These are phyloP conservation scores for Heliconius aoede DNA, from an alignment of 2,888 invertebrate species.

Conservation along the genomic window DNA sequence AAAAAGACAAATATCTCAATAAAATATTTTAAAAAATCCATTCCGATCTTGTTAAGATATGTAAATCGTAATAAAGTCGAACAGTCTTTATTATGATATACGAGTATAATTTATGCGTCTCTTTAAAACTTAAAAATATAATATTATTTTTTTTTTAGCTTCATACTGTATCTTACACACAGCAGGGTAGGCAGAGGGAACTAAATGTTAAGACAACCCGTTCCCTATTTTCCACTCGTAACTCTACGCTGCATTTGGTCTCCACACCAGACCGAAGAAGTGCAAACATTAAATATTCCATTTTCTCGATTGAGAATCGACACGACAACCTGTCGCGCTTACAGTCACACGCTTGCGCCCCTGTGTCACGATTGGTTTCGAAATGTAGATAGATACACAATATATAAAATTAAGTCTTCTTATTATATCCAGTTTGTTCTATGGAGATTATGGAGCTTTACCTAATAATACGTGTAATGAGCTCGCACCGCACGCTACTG, in stretches of 20 bases:
- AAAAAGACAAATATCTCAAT: neutral
- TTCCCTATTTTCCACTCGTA: too few relatives aligned
- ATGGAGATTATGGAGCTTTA: slow-evolving; percentile 33
- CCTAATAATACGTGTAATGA: slow-evolving; percentile 43
- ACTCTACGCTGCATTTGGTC: too few relatives aligned
- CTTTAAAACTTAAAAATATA: neutral
- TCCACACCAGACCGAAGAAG: too few relatives aligned
- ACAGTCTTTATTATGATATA: neutral
- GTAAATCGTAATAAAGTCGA: neutral
- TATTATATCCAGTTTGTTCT: slow-evolving; percentile 15
- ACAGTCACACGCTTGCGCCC: too few relatives aligned
- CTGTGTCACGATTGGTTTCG: too few relatives aligned
- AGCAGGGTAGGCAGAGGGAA: too few relatives aligned
- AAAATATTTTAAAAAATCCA: neutral
- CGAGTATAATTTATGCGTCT: neutral
- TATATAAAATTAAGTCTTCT: slow-evolving; percentile 7
- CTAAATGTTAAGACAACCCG: too few relatives aligned
- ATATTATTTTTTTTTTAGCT: neutral
- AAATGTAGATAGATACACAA: neutral
- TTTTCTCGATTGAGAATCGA: too few relatives aligned
- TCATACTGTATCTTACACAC: too few relatives aligned
- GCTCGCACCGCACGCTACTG: slow-evolving; percentile 31
- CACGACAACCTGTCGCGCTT: too few relatives aligned
- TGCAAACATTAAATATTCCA: too few relatives aligned
- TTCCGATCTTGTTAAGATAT: neutral